These are phyloP conservation scores for Epinotia nisella DNA, from an alignment of 2,888 invertebrate species.

Conservation along the genomic window DNA sequence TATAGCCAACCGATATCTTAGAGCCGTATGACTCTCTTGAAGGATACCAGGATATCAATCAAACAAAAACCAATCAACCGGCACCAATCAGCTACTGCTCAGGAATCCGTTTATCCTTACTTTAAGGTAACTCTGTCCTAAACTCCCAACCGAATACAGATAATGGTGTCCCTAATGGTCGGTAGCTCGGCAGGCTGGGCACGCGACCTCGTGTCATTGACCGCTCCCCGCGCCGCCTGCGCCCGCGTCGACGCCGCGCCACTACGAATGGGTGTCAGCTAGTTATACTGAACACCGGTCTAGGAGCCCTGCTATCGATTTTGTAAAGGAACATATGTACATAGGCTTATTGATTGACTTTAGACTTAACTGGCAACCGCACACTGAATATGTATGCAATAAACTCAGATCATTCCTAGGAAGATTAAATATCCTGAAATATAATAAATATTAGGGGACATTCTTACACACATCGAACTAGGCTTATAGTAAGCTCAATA, in stretches of 20 bases:
- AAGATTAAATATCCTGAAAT: too few relatives aligned
- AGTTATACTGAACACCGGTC: constrained; percentile 7
- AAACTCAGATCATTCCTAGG: too few relatives aligned
- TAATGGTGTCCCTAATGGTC: constrained; percentile 51
- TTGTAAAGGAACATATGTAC: too few relatives aligned
- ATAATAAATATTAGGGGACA: too few relatives aligned
- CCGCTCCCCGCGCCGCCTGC: constrained; percentile 55
- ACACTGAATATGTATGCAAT: too few relatives aligned
- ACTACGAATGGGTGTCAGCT: constrained; percentile 49
- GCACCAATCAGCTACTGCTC: not conserved
- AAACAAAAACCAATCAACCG: not conserved
- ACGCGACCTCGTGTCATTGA: constrained; percentile 80
- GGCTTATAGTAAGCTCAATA: too few relatives aligned
- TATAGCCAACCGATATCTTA: too few relatives aligned
- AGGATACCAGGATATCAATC: not conserved
- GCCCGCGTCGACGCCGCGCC: constrained; percentile 53
- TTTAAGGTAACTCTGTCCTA: constrained; percentile 1
- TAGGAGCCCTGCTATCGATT: too few relatives aligned
- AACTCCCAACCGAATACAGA: constrained; percentile 7
- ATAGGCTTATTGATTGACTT: too few relatives aligned
- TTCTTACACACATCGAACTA: too few relatives aligned
- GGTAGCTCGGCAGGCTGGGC: constrained; percentile 60
- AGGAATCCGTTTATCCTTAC: constrained; percentile 6
- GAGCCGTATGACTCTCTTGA: not conserved
- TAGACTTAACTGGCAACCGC: too few relatives aligned